phyloP scores from a whole-genome alignment of 1,140 invertebrate genomes.

The Pentalonia nigronervosa region DNA sequence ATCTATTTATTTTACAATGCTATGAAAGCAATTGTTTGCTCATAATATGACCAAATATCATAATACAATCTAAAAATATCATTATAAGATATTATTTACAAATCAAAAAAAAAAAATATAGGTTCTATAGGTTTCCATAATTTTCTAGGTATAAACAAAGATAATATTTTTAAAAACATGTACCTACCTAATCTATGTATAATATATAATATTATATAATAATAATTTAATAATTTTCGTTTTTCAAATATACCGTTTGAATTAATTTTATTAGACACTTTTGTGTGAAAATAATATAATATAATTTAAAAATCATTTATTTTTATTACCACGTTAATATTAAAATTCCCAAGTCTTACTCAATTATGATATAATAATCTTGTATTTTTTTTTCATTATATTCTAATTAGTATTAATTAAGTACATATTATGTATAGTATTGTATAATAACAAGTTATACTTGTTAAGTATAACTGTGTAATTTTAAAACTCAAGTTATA shows the following conservation, averaged over 20 bases:
- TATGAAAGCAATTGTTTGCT: background rate
- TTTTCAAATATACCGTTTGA: background rate
- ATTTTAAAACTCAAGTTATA: background rate
- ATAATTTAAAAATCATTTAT: background rate
- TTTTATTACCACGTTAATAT: background rate
- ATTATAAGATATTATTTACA: background rate
- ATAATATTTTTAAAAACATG: background rate
- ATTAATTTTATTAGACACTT: background rate
- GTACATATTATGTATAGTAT: background rate
- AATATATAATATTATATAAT: background rate
- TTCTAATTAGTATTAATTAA: background rate
- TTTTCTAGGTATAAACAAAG: background rate
- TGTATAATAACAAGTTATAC: background rate
- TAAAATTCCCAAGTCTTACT: background rate
- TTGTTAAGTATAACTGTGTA: background rate
- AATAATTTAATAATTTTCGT: background rate
- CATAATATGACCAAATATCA: background rate
- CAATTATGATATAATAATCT: background rate
- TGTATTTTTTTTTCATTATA: background rate
- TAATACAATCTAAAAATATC: background rate
- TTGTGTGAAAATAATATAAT: background rate
- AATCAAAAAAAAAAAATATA: too few relatives aligned
- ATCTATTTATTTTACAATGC: background rate
- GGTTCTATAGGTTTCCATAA: background rate
- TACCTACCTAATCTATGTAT: background rate